phyloP scores from a whole-genome alignment of 2,797 vertebrate species.

The Rhabdophis nuchalis region DNA sequence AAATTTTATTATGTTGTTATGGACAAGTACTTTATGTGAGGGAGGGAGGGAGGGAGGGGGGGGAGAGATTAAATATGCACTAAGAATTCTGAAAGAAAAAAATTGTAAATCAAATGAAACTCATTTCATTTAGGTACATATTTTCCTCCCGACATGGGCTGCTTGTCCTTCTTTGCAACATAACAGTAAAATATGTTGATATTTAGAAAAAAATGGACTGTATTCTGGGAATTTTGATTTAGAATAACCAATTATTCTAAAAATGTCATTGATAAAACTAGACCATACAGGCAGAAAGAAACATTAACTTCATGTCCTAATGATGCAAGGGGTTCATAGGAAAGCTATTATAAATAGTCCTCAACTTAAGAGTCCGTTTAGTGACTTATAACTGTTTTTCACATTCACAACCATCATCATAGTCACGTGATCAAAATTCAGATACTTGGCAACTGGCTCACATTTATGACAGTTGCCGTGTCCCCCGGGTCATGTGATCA shows the following conservation, averaged over 20 bases:
- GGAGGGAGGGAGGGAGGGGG: background rate
- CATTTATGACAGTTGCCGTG: background rate
- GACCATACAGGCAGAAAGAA: slow-evolving; percentile 40
- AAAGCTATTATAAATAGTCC: background rate
- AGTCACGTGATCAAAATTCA: background rate
- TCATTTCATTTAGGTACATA: background rate
- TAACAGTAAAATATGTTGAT: background rate
- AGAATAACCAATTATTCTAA: background rate
- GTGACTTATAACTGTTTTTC: background rate
- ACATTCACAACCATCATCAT: background rate
- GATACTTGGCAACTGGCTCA: background rate
- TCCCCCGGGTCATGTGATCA: background rate
- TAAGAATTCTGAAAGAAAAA: background rate
- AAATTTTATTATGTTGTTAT: background rate
- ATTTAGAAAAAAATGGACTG: background rate
- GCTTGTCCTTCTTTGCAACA: background rate
- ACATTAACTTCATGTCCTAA: fast-evolving
- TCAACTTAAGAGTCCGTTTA: background rate
- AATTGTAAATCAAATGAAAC: background rate
- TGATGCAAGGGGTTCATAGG: background rate
- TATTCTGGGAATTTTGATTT: background rate
- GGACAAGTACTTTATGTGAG: background rate
- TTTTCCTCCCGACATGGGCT: background rate
- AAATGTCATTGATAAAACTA: background rate
- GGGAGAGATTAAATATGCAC: background rate